Evolutionary conservation across 2,888 invertebrate species (phyloP).

Genomic region (Drosophila suboccidentalis): DNA sequence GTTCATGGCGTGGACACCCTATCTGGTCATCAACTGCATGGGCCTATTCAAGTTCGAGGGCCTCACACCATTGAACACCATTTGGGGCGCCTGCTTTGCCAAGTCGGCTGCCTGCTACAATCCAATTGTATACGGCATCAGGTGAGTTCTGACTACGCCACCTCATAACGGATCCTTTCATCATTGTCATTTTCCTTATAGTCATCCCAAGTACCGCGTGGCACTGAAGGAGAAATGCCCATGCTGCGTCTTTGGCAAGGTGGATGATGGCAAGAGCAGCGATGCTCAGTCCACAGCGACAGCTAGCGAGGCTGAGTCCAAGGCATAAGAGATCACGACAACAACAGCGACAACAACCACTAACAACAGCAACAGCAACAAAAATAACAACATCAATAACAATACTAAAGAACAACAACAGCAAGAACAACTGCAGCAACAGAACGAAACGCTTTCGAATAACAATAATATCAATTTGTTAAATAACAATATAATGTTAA

Average conservation of each 20-base stretch:
- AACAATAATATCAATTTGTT: slow-evolving; percentile 68
- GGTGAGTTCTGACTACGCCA: slow-evolving; percentile 86
- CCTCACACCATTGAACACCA: slow-evolving; percentile 92
- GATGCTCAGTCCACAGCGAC: slow-evolving; percentile 84
- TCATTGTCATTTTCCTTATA: slow-evolving; percentile 56
- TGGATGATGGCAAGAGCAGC: slow-evolving; percentile 83
- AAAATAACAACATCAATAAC: slow-evolving; percentile 55
- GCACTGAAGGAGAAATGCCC: slow-evolving; percentile 89
- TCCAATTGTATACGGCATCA: slow-evolving; percentile 96
- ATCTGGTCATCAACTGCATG: slow-evolving; percentile 92
- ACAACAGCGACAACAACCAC: slow-evolving; percentile 52
- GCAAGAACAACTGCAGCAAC: slow-evolving; percentile 82
- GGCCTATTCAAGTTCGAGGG: slow-evolving; percentile 92
- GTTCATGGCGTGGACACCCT: slow-evolving; percentile 97
- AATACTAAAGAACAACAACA: slow-evolving; percentile 67
- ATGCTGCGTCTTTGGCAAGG: slow-evolving; percentile 86
- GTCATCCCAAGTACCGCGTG: slow-evolving; percentile 88
- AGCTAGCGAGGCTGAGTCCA: slow-evolving; percentile 83
- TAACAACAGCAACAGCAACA: slow-evolving; percentile 49
- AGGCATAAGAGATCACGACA: slow-evolving; percentile 77
- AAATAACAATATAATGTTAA: slow-evolving; percentile 65
- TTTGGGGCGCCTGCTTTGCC: slow-evolving; percentile 96
- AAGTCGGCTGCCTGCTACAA: slow-evolving; percentile 96
- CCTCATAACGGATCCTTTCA: neutral
- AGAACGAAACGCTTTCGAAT: slow-evolving; percentile 83